Percentiles rank a stretch among this genome's conserved stretches.
Conservation (phyloP, 2,888 invertebrate genomes). For the Tipula helvola region DNA sequence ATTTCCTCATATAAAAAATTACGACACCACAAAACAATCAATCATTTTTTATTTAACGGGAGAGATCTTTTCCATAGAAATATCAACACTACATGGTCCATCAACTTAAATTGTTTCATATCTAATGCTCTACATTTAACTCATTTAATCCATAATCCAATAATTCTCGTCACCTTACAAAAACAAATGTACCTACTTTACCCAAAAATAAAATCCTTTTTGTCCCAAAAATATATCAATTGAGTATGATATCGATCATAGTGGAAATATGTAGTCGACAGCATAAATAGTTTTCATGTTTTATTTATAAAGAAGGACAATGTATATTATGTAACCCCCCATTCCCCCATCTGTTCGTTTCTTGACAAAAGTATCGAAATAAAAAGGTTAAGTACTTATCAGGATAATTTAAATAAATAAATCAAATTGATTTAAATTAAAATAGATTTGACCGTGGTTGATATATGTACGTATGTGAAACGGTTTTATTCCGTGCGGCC, state of each 20-base stretch:
- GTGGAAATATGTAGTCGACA: background rate
- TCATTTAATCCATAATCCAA: background rate
- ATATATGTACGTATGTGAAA: background rate
- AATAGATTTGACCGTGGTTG: background rate
- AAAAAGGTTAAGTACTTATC: background rate
- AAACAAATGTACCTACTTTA: background rate
- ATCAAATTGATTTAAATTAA: background rate
- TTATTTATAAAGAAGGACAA: background rate
- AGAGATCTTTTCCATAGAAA: background rate
- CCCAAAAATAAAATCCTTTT: background rate
- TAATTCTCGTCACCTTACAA: background rate
- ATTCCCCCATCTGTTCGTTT: background rate
- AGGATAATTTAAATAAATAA: background rate
- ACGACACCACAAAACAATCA: background rate
- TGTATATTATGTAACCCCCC: background rate
- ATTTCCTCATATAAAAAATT: too few species aligned
- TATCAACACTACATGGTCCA: background rate
- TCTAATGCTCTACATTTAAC: background rate
- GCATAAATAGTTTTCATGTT: background rate
- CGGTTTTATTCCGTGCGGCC: too few species aligned
- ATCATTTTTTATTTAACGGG: background rate
- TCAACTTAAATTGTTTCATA: background rate
- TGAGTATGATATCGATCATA: slow-evolving; percentile 4
- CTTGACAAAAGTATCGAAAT: background rate
- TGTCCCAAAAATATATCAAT: background rate